Evolutionary conservation across 2,888 invertebrate species (phyloP), one percentile per base, ranked within the genome.

Genomic region (Dinocampus coccinellae): DNA sequence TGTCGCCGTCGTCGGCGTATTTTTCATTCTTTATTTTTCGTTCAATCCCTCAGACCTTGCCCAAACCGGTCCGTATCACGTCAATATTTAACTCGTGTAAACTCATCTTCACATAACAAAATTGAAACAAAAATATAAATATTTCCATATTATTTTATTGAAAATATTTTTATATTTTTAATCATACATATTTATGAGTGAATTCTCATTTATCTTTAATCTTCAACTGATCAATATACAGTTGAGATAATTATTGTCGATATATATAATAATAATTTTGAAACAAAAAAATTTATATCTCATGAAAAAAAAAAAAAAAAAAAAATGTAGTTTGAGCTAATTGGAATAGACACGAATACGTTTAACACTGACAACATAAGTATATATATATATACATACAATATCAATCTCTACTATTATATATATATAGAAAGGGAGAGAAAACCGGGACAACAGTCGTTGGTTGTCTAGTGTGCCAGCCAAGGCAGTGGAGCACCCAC

Each of bases 11-110:
- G 3, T 11, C 20, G n/a, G 16, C 4, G 16, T 16, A n/a, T 26
- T 4, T 11, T 2, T n/a, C 7, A 0, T n/a, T 26, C 29, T 26
- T 29, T 26, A 13, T 57, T 26, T 57, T 29, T 26, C 2, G 29
- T 29, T 29, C 24, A 33, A 33, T 53, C 52, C 33, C 47, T 16
- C 20, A 26, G 42, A 55, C 65, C 65, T 65, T 55, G 65, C 26
- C 65, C 20, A 36, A 65, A 65, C 65, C 65, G 65, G 65, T 65
- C 65, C 24, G 29, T n/a, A 24, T 34, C 65, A n/a, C 36, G 53
- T 53, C 55, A 65, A 52, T 53, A 29, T 65, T 53, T 22, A 16
- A 55, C 53, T 33, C n/a, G 61, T 42, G 33, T 61, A 36, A 68
- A 16, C 60, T 61, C 36, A 47, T 61, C 60, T 53, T 16, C 2